Evolutionary conservation across 2,113 vertebrate species (phyloP).

Genomic region (Oxygymnocypris stewartii): DNA sequence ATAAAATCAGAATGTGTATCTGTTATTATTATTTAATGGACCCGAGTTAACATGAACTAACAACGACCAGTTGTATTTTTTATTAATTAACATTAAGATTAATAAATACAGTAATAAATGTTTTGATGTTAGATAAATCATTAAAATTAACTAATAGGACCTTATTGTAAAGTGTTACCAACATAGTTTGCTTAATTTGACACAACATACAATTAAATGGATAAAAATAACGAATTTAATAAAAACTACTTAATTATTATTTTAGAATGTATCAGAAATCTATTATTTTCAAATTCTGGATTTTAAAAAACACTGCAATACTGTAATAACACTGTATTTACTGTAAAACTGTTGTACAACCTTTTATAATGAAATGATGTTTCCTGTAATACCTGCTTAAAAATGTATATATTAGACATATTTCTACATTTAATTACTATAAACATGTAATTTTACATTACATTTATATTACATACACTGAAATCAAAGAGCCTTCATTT

Average conservation of each 20-base stretch:
- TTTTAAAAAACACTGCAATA: background rate
- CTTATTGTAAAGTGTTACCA: background rate
- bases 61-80: background rate
- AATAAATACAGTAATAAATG: background rate
- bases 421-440: background rate
- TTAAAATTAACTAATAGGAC: background rate
- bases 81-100: background rate
- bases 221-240: background rate
- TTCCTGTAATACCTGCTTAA: background rate
- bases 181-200: background rate
- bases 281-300: no score
- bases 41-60: background rate
- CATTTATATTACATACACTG: background rate
- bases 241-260: no score
- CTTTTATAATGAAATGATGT: background rate
- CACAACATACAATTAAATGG: background rate
- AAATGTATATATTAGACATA: background rate
- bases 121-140: background rate
- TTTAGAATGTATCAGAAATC: no score
- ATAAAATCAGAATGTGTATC: background rate
- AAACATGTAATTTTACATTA: background rate
- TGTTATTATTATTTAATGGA: background rate
- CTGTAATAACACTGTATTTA: background rate
- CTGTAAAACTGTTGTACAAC: background rate
- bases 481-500: background rate